phyloP scores from a whole-genome alignment of 2,113 vertebrate species.

The Larimichthys crocea region DNA sequence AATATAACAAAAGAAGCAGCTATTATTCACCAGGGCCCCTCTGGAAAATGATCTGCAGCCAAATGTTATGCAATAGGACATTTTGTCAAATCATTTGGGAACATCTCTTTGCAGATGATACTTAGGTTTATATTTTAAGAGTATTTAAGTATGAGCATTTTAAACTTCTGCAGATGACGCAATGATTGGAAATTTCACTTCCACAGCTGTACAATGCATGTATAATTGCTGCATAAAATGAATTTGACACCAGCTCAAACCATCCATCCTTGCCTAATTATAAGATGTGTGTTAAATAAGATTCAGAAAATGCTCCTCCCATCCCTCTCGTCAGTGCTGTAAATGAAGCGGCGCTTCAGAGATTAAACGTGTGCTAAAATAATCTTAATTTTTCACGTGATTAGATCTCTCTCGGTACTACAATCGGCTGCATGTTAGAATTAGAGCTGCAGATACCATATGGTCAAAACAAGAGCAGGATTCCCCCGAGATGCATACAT shows the following conservation, averaged over 20 bases:
- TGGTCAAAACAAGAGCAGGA: conserved; percentile 34
- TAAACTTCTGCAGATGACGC: neutral
- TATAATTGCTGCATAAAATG: neutral
- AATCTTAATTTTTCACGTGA: conserved; percentile 21
- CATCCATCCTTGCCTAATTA: conserved; percentile 3
- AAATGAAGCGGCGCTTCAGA: conserved; percentile 15
- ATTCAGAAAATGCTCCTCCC: conserved; percentile 28
- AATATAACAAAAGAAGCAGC: neutral
- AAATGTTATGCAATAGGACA: neutral
- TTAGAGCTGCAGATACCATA: conserved; percentile 26
- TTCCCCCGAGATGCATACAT: conserved; percentile 39
- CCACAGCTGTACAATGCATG: neutral
- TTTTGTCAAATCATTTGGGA: neutral
- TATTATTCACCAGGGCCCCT: conserved; percentile 1
- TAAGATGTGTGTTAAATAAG: conserved; percentile 7
- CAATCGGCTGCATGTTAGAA: conserved; percentile 5
- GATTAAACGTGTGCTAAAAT: neutral
- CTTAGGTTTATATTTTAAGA: neutral
- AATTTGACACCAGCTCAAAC: neutral
- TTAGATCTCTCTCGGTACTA: conserved; percentile 10
- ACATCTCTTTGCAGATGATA: conserved; percentile 10
- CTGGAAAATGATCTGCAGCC: conserved; percentile 1
- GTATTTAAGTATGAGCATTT: neutral
- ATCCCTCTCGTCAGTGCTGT: neutral
- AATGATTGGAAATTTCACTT: neutral